Conservation (phyloP, 2,797 vertebrate species). For the Melopsittacus undulatus region DNA sequence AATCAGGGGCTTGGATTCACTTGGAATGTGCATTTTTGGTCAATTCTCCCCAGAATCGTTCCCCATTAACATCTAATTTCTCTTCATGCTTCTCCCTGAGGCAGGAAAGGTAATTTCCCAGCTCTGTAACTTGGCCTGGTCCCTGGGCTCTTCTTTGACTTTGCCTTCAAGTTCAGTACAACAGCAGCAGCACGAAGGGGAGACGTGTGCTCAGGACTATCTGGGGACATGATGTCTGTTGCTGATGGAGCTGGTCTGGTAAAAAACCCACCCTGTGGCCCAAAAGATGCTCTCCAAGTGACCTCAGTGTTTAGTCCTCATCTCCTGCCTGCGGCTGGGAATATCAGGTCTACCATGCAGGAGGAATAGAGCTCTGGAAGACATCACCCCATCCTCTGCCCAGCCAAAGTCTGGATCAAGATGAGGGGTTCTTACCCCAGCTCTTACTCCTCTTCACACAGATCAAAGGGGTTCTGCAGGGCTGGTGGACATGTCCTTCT, state of each 20-base stretch:
- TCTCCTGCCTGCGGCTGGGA: not conserved
- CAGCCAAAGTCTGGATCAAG: not conserved
- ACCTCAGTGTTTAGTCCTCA: not conserved
- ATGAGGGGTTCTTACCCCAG: not conserved
- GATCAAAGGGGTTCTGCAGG: not conserved
- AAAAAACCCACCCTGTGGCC: not conserved
- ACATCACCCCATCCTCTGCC: not conserved
- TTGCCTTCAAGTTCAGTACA: not conserved
- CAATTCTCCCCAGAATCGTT: not conserved
- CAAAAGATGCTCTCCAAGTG: not conserved
- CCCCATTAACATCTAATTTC: not conserved
- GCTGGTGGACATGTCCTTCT: not conserved
- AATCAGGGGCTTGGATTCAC: not conserved
- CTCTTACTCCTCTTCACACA: rapidly evolving
- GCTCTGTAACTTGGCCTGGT: not conserved
- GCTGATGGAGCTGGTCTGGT: not conserved
- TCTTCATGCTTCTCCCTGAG: not conserved
- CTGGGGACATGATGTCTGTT: rapidly evolving
- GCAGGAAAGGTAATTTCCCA: not conserved
- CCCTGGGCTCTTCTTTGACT: not conserved
- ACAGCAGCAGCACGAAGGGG: rapidly evolving
- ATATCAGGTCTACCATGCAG: not conserved
- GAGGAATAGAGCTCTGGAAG: not conserved
- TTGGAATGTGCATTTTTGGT: not conserved
- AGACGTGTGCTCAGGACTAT: rapidly evolving